Evolutionary conservation across 2,888 invertebrate species (phyloP), one percentile per base, ranked within the genome.

Genomic region (Trachelus tabidus): DNA sequence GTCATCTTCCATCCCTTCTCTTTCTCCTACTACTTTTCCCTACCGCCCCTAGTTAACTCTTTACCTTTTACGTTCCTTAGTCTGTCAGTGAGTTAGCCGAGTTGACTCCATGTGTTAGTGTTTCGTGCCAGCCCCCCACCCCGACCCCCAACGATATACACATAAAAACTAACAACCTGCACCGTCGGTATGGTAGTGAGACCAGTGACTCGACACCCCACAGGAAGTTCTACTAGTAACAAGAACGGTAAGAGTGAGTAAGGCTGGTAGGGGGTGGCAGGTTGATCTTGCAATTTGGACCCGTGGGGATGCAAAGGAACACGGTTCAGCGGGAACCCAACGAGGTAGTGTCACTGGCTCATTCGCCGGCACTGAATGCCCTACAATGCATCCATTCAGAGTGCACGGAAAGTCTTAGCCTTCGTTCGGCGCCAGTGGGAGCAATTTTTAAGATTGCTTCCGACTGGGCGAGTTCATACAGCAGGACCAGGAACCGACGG

Each of bases 361-460:
- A 80, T 77, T 77, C 75, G n/a, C 68, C 82, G 69, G 81, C 77
- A 79, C 83, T 81, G 84, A 85, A 85, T 84, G 80, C 84, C 81
- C 80, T 81, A 83, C 81, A 85, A 86, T 80, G 80, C 74, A 79
- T 82, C 56, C 76, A 69, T 71, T 71, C 76, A 76, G 80, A 75
- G 78, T 69, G 77, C 75, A 76, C 74, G 68, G 73, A 73, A 56
- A 76, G 68, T 73, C 78, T 75, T 76, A 75, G 76, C 75, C 75
- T 56, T n/a, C 71, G 37, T 75, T 30, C 75, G 78, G 76, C 34
- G 75, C 40, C 30, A 78, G 79, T 78, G 81, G 84, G 81, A 86
- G 87, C 85, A 87, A 88, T 89, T 87, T 89, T 89, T 87, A 87
- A 89, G 86, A 89, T 89, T 87, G 86, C 86, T 88, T 86, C 83